Conservation (phyloP, 2,797 vertebrate species). For the Arctocebus calabarensis region DNA sequence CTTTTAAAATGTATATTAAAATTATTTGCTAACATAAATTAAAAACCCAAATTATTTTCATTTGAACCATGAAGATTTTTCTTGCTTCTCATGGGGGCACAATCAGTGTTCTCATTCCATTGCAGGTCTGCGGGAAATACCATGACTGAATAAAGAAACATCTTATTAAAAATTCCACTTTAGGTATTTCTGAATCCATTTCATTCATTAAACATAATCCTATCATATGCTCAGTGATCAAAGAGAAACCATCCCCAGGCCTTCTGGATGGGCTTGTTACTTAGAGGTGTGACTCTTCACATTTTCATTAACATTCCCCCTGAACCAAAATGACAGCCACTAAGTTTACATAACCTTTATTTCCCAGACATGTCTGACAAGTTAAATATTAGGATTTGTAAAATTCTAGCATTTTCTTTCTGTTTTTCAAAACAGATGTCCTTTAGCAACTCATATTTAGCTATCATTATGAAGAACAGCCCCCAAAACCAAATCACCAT, state of each 20-base stretch:
- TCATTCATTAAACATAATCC: slow-evolving; percentile 54
- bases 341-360: slow-evolving; percentile 39
- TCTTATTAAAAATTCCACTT: slow-evolving; percentile 42
- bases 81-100: slow-evolving; percentile 21
- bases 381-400: slow-evolving; percentile 8
- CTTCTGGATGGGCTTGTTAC: neutral
- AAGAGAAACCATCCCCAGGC: slow-evolving; percentile 69
- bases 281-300: slow-evolving; percentile 32
- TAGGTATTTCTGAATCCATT: slow-evolving; percentile 71
- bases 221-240: slow-evolving; percentile 52
- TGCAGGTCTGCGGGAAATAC: slow-evolving; percentile 68
- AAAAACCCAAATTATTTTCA: slow-evolving; percentile 72
- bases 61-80: slow-evolving; percentile 63
- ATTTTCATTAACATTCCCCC: slow-evolving; percentile 56
- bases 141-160: slow-evolving; percentile 60
- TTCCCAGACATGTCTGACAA: slow-evolving; percentile 13
- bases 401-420: slow-evolving; percentile 59
- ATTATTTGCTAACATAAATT: slow-evolving; percentile 50
- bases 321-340: slow-evolving; percentile 54
- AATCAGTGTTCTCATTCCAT: slow-evolving; percentile 55
- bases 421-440: slow-evolving; percentile 33
- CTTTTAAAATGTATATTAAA: neutral
- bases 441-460: neutral
- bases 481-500: slow-evolving; percentile 35
- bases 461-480: neutral